Conservation (phyloP, 2,113 vertebrate genomes). For the Otus sunia region DNA sequence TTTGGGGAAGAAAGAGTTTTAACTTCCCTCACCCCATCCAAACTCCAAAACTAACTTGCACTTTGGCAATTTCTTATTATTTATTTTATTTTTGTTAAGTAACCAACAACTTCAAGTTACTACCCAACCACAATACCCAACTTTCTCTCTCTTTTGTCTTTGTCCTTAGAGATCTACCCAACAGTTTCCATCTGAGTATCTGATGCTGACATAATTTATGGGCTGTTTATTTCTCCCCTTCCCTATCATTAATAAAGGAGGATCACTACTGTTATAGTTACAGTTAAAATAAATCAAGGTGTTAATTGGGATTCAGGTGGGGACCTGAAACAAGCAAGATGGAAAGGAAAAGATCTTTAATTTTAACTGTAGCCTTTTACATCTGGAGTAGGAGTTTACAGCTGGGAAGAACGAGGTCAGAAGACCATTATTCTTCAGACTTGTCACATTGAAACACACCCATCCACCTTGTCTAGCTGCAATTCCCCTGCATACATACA, state of each 20-base stretch:
- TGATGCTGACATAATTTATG: background rate
- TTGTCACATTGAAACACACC: background rate
- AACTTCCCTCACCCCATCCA: background rate
- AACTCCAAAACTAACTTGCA: background rate
- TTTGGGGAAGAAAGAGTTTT: background rate
- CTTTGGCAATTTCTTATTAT: background rate
- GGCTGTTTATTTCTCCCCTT: background rate
- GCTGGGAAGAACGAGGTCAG: background rate
- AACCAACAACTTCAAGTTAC: background rate
- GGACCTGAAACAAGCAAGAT: background rate
- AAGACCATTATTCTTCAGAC: background rate
- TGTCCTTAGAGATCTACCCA: background rate
- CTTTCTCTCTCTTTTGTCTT: background rate
- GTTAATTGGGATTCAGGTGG: background rate
- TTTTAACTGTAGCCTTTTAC: background rate
- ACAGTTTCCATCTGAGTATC: background rate
- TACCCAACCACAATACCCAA: background rate
- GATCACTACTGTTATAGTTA: background rate
- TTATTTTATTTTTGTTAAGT: background rate
- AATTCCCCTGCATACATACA: fast-evolving
- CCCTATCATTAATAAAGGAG: background rate
- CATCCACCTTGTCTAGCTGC: background rate
- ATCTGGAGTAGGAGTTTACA: background rate
- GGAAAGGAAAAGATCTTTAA: background rate
- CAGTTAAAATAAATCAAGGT: background rate